Base-by-base conservation (phyloP, 1,140 invertebrate species). In the Batillaria attramentaria region DNA sequence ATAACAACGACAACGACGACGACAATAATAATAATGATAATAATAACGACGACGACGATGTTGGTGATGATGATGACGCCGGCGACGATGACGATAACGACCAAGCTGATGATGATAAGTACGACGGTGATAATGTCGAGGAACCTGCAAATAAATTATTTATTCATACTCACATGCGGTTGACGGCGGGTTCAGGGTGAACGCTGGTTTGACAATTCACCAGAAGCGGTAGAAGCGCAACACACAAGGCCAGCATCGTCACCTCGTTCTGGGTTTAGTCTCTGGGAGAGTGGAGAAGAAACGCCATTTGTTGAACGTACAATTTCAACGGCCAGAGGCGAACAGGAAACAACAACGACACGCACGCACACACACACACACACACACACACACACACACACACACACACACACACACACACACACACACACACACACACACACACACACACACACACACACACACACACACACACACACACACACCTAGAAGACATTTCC, bases 391-490 rank as follows among this genome's bases (percentile, higher is more conserved):
- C 24, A 50, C 46, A 24, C 46, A 50, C 46, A 24, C 46, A 24
- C 46, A 24, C 46, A 24, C 46, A 50, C 46, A 50, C 46, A 50
- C 46, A 50, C 46, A 50, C 46, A 50, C 46, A 50, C 46, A 50
- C 46, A 50, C 46, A 50, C 46, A 50, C 46, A 50, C 46, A 50
- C 46, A 50, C 46, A 50, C 46, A 50, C 46, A 50, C 46, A 50
- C 46, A 50, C 46, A 50, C 46, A 50, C 46, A 50, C 46, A 50
- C 46, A 50, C 46, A 50, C 46, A 50, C 46, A 50, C 46, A 50
- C 46, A 50, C 46, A 50, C 46, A 24, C 46, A 50, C 46, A 24
- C 46, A 50, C 46, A 50, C 46, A 50, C 10, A 50, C n/a, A n/a
- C n/a, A n/a, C n/a, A n/a, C n/a, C n/a, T n/a, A n/a, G n/a, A n/a